phyloP scores from a whole-genome alignment of 2,113 vertebrate species.

The Pachycephala philippinensis region DNA sequence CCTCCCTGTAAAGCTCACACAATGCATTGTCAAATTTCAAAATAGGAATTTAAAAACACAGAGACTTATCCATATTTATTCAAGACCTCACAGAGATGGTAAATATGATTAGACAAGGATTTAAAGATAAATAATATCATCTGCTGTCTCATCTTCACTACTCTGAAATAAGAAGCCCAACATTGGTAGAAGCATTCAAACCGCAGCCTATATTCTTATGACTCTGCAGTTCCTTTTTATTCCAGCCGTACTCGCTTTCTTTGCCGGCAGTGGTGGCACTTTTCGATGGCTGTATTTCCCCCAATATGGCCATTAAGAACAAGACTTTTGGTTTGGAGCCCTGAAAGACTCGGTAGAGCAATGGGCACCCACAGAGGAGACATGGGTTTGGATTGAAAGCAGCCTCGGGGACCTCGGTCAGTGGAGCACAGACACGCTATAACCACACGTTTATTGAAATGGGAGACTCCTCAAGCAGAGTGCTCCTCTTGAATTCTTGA shows the following conservation, averaged over 20 bases:
- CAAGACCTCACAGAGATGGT: neutral
- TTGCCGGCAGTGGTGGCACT: neutral
- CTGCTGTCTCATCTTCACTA: neutral
- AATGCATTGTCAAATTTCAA: neutral
- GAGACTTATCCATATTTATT: slow-evolving; percentile 18
- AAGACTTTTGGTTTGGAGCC: neutral
- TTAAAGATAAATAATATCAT: slow-evolving; percentile 19
- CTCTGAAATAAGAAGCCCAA: neutral
- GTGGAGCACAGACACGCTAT: slow-evolving; percentile 10
- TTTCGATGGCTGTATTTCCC: neutral
- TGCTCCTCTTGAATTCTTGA: slow-evolving; percentile 8
- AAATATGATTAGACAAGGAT: neutral
- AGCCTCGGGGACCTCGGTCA: slow-evolving; percentile 34
- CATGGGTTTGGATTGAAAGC: slow-evolving; percentile 32
- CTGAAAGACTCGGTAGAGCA: neutral
- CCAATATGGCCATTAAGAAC: neutral
- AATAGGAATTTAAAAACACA: slow-evolving; percentile 9
- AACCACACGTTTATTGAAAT: slow-evolving; percentile 50
- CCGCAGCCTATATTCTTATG: neutral
- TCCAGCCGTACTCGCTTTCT: neutral
- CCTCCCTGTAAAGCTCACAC: neutral
- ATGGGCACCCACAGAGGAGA: slow-evolving; percentile 31
- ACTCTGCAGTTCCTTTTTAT: neutral
- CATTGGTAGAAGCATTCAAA: neutral
- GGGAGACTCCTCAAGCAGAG: slow-evolving; percentile 8